Evolutionary conservation across 2,113 vertebrate species (phyloP).

Genomic region (Heloderma charlesbogerti): DNA sequence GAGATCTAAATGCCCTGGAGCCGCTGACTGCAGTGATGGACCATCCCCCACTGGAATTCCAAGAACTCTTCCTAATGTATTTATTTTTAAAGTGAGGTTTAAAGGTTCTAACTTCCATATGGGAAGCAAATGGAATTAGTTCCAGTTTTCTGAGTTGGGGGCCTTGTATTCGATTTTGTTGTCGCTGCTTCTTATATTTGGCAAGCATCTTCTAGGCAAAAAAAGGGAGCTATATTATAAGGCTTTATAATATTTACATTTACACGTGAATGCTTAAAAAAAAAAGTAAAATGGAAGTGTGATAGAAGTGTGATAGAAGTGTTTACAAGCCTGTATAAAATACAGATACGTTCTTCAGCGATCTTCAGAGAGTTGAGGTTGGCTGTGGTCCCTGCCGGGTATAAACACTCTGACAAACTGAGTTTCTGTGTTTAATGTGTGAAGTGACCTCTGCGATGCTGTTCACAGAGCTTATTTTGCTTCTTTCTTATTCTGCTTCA

Average conservation of each 20-base stretch:
- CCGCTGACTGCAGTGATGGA: not conserved
- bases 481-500: not conserved
- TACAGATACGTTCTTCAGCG: no score
- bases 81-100: constrained; percentile 70
- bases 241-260: not conserved
- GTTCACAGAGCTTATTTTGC: not conserved
- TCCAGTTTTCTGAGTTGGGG: constrained; percentile 47
- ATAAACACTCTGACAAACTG: not conserved
- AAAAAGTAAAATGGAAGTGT: not conserved
- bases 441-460: not conserved
- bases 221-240: not conserved
- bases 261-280: not conserved
- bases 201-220: not conserved
- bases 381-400: no score
- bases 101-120: constrained; percentile 64
- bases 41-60: constrained; percentile 51
- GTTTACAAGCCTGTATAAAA: not conserved
- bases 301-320: not conserved
- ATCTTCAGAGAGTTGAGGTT: not conserved
- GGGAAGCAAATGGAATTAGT: constrained; percentile 66
- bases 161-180: constrained; percentile 23
- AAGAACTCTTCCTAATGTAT: constrained; percentile 45
- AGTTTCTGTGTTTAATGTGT: not conserved
- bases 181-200: no score
- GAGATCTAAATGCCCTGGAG: not conserved